Base-by-base conservation (phyloP, 2,888 invertebrate species). In the Hyposoter didymator region DNA sequence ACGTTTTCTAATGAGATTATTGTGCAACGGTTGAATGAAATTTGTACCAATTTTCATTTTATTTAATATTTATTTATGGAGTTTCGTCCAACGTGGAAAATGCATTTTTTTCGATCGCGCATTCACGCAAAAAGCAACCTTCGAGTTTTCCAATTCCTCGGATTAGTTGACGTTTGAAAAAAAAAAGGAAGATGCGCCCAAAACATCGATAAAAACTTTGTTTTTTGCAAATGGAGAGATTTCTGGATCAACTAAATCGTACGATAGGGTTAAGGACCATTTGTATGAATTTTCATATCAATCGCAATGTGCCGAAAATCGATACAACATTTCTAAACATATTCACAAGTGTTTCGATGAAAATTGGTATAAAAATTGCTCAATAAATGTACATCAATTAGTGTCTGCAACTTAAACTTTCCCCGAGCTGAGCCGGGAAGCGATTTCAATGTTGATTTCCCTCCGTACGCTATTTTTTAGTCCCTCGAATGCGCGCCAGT, bases 401-500 rank as follows among this genome's bases (percentile, higher is more conserved):
- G 45, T 28, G 69, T 45, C 17, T 17, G 17, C 3, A 17, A 14
- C 43, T 47, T 28, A 1, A 28, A 45, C 47, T 45, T 69, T 43
- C 0, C 45, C n/a, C 45, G 7, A 2, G 32, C 17, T 64, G 14
- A 28, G 47, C 8, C 28, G 28, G 2, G n/a, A 22, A 49, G 17
- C 1, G 14, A 52, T 72, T 49, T 32, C 32, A 17, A 70, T 4
- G 17, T 47, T 14, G 0, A 17, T 22, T 22, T 14, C 7, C 45
- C 22, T 45, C 14, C 43, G 35, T 14, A 64, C 10, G 35, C 8
- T 12, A 59, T 0, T 39, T 39, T 47, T 47, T 43, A 12, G 14
- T 17, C n/a, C 45, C 62, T 62, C 12, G 22, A 55, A 69, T 22
- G 28, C 32, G 64, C 72, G 82, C 66, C 75, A 87, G 49, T 82